Percentiles rank a stretch among this genome's conserved stretches.
These are phyloP conservation scores for Ochropleura leucogaster DNA, from an alignment of 2,888 invertebrate genomes.

Conservation along the genomic window DNA sequence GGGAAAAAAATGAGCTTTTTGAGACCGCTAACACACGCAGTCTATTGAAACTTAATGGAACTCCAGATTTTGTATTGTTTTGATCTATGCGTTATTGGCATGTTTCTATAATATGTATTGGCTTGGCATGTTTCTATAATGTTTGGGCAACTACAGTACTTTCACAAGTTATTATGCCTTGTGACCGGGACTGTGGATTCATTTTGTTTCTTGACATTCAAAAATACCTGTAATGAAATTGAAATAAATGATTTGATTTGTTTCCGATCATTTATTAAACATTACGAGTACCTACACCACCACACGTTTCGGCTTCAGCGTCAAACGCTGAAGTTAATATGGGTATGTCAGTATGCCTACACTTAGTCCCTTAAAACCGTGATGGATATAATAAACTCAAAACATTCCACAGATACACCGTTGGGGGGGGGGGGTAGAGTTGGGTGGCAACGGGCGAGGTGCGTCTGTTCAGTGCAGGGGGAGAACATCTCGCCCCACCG, in stretches of 20 bases:
- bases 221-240: too few relatives aligned
- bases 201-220: too few relatives aligned
- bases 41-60: background rate
- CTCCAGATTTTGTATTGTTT: background rate
- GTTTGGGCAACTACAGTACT: too few relatives aligned
- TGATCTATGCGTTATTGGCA: too few relatives aligned
- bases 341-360: too few relatives aligned
- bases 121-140: too few relatives aligned
- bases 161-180: too few relatives aligned
- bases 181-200: too few relatives aligned
- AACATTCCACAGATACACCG: constrained; percentile 3
- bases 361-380: background rate
- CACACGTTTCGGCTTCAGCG: background rate
- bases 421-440: background rate
- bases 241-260: background rate
- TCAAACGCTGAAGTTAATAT: too few relatives aligned
- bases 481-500: background rate
- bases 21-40: background rate
- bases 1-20: background rate
- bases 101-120: too few relatives aligned
- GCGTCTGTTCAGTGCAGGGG: background rate
- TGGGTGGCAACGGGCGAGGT: background rate
- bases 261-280: background rate
- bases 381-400: background rate
- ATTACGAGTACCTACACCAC: background rate